A percentile compares a stretch with the other conserved stretches of the same genome.
Conservation (phyloP, 2,797 vertebrate genomes). For the Amblyopsis hoosieri region DNA sequence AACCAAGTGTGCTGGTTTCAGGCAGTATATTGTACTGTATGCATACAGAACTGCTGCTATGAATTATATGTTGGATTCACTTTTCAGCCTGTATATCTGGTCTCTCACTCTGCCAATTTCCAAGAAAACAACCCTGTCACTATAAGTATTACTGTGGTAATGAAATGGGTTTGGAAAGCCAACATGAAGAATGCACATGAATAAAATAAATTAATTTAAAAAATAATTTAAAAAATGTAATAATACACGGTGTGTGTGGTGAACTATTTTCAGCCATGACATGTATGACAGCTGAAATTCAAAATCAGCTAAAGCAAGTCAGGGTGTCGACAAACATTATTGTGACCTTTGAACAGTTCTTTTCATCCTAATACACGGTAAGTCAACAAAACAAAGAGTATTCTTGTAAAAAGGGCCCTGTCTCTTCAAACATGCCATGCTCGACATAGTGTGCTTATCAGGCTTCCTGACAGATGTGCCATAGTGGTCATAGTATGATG, state of each 20-base stretch:
- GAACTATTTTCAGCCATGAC: slow-evolving; percentile 7
- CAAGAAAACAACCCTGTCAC: not conserved
- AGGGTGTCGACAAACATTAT: slow-evolving; percentile 44
- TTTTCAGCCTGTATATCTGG: not conserved
- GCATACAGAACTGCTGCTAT: too few species aligned
- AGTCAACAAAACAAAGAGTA: slow-evolving; percentile 37
- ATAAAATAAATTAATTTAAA: not conserved
- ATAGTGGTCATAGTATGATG: slow-evolving; percentile 17
- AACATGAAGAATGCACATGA: not conserved
- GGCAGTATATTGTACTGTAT: too few species aligned
- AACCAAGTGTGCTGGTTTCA: too few species aligned
- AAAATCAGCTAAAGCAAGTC: slow-evolving; percentile 34
- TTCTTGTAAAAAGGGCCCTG: slow-evolving; percentile 15
- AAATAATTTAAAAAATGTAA: not conserved
- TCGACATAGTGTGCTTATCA: slow-evolving; percentile 27
- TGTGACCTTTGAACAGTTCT: slow-evolving; percentile 54
- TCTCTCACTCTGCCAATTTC: slow-evolving; percentile 2
- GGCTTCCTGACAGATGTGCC: slow-evolving; percentile 28
- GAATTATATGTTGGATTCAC: too few species aligned
- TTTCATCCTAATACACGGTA: not conserved
- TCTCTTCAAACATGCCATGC: slow-evolving; percentile 40
- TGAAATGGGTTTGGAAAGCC: not conserved
- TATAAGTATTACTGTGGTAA: not conserved
- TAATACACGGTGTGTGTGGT: not conserved
- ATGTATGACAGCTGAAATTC: slow-evolving; percentile 14